These are phyloP conservation scores for Coregonus ussuriensis DNA, from an alignment of 2,797 vertebrate species.

Conservation along the genomic window DNA sequence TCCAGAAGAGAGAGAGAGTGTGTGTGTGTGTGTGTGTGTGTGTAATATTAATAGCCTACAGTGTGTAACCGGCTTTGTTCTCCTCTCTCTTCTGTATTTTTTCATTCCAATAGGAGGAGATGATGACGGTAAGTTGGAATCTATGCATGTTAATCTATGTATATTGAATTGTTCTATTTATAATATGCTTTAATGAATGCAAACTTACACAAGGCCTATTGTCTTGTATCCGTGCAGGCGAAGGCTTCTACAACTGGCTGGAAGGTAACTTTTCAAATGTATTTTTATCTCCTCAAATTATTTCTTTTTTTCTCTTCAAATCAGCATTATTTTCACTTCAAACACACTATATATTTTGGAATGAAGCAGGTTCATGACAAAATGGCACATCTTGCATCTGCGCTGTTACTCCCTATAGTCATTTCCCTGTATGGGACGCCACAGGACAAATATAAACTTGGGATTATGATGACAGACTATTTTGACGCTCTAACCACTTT, in stretches of 20 bases:
- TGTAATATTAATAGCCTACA: constrained; percentile 7
- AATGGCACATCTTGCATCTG: too few relatives aligned
- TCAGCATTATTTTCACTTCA: too few relatives aligned
- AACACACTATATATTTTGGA: too few relatives aligned
- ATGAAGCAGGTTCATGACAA: too few relatives aligned
- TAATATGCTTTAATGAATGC: background rate
- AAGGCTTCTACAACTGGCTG: constrained; percentile 93
- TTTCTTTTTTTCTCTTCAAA: background rate
- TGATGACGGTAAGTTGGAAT: constrained; percentile 86
- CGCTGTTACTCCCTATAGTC: too few relatives aligned
- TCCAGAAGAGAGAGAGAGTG: background rate
- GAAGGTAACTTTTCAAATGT: constrained; percentile 79
- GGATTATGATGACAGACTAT: too few relatives aligned
- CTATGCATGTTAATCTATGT: background rate
- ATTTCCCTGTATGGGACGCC: too few relatives aligned
- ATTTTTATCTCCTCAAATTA: background rate
- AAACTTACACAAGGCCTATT: constrained; percentile 9
- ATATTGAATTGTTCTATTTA: background rate
- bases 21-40: background rate
- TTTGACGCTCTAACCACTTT: background rate
- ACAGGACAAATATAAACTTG: background rate
- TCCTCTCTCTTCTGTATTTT: constrained; percentile 14
- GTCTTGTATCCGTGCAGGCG: constrained; percentile 72
- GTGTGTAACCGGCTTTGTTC: background rate
- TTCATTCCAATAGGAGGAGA: constrained; percentile 78